Percentiles rank a stretch among this genome's conserved stretches.
Conservation (phyloP, 2,113 vertebrate genomes). For the Lagenorhynchus albirostris region DNA sequence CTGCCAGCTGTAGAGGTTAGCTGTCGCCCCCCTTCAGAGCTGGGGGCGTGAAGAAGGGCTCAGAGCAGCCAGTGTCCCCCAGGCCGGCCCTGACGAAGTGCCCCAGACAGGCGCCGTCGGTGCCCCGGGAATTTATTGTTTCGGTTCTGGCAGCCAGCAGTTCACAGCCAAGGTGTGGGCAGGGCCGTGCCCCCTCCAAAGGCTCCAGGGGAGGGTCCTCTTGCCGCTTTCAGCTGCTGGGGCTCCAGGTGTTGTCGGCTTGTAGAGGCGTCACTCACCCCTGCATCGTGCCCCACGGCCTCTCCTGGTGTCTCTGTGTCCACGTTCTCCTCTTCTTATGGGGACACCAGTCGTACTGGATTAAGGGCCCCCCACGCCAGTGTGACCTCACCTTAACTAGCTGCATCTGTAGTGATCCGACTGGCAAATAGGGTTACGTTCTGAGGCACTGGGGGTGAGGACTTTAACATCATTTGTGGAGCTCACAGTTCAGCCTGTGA, state of each 20-base stretch:
- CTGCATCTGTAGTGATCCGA: rapidly evolving
- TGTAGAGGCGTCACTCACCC: rapidly evolving
- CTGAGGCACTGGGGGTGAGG: too few species aligned
- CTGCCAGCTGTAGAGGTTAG: rapidly evolving
- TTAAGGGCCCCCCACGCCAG: rapidly evolving
- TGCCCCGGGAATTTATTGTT: rapidly evolving
- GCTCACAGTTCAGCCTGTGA: rapidly evolving
- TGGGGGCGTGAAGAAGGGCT: background rate
- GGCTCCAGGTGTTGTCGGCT: background rate
- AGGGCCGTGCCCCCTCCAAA: rapidly evolving
- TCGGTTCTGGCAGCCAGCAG: too few species aligned
- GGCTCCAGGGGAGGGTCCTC: too few species aligned
- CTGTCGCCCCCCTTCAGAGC: rapidly evolving
- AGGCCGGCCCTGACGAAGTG: rapidly evolving
- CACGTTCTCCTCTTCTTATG: rapidly evolving
- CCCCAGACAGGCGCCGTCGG: too few species aligned
- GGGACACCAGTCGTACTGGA: rapidly evolving
- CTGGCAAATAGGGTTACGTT: rapidly evolving
- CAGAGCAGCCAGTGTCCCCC: background rate
- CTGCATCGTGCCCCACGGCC: rapidly evolving
- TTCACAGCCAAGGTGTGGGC: rapidly evolving
- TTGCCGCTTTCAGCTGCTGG: too few species aligned
- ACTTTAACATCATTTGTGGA: too few species aligned
- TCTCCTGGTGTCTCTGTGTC: background rate
- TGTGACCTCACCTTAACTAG: too few species aligned